Percentiles rank a stretch among this genome's conserved stretches.
Conservation (phyloP, 2,797 vertebrate species). For the Cossypha polioptera region DNA sequence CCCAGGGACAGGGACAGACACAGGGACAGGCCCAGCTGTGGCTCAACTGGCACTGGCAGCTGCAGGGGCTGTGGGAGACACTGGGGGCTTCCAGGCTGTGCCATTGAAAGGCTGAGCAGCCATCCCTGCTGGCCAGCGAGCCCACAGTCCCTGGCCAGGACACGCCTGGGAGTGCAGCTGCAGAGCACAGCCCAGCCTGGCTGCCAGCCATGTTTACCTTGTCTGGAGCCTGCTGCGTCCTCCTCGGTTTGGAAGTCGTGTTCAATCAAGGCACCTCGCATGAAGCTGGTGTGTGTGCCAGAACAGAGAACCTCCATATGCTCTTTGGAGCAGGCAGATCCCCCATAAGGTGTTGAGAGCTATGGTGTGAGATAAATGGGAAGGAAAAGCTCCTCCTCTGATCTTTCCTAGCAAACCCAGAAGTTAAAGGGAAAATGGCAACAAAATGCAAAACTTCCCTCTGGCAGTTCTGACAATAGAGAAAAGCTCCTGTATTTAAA, state of each 20-base stretch:
- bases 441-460: neutral
- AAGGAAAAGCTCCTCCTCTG: neutral
- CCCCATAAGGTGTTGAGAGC: neutral
- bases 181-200: rapidly evolving
- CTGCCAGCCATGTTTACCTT: neutral
- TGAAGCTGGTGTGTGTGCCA: neutral
- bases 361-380: neutral
- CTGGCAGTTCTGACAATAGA: neutral
- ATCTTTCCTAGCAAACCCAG: neutral
- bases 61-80: rapidly evolving
- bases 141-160: rapidly evolving
- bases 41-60: rapidly evolving
- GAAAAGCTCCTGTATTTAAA: neutral
- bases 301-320: neutral
- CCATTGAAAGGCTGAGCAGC: neutral
- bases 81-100: rapidly evolving
- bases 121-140: rapidly evolving
- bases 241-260: neutral
- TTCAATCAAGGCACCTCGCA: neutral
- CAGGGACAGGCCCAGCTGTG: neutral
- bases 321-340: neutral
- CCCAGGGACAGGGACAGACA: no score
- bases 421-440: neutral
- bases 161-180: rapidly evolving
- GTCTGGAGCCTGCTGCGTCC: neutral